These are phyloP conservation scores for Agonum fuliginosum DNA, from an alignment of 2,888 invertebrate genomes.

Conservation along the genomic window DNA sequence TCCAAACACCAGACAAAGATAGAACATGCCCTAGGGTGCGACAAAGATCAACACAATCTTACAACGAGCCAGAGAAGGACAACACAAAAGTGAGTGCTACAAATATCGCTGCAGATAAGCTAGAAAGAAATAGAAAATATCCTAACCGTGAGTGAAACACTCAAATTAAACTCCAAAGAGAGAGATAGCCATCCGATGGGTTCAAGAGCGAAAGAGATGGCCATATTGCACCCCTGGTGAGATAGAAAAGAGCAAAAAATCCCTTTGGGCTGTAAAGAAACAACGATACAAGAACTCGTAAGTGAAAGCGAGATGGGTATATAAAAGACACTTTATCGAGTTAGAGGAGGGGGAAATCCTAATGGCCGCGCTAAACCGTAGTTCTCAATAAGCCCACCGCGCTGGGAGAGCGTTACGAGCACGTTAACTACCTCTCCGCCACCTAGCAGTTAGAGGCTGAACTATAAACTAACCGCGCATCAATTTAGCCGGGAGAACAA, in stretches of 20 bases:
- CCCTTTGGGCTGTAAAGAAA: conserved; percentile 38
- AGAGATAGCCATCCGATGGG: conserved; percentile 17
- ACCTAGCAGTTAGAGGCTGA: conserved; percentile 70
- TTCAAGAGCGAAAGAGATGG: conserved; percentile 32
- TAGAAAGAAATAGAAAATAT: conserved; percentile 47
- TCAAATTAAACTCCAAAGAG: conserved; percentile 47
- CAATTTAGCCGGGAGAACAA: conserved; percentile 51
- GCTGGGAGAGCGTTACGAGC: conserved; percentile 61
- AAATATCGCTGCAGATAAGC: conserved; percentile 17
- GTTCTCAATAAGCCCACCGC: conserved; percentile 63
- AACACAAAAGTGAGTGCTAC: conserved; percentile 8
- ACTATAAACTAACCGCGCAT: conserved; percentile 65
- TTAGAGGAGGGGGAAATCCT: conserved; percentile 52
- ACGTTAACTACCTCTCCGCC: conserved; percentile 65
- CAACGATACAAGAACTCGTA: conserved; percentile 36
- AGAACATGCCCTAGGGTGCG: conserved; percentile 21
- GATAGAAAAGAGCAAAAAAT: conserved; percentile 58
- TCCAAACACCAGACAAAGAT: conserved; percentile 25
- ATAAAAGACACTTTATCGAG: conserved; percentile 50
- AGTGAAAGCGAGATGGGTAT: conserved; percentile 54
- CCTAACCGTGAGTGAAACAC: conserved; percentile 43
- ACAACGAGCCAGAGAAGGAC: conserved; percentile 30
- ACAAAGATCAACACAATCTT: conserved; percentile 10
- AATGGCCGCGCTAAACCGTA: conserved; percentile 61
- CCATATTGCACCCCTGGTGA: conserved; percentile 43